phyloP scores from a whole-genome alignment of 2,888 invertebrate species.

The Rhamnusium bicolor region DNA sequence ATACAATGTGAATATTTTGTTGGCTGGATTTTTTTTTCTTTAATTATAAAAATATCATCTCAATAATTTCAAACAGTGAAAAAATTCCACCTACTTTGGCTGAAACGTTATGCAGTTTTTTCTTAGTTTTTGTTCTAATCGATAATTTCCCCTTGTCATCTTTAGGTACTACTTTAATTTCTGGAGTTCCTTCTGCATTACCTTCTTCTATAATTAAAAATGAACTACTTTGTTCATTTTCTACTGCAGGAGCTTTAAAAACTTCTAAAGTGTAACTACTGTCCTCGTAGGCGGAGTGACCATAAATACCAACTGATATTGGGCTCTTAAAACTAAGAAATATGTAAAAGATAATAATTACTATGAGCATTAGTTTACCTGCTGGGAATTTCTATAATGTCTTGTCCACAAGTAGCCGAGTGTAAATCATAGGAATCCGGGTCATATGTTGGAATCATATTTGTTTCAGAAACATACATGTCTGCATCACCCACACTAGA shows the following conservation, averaged over 20 bases:
- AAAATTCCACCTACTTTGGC: constrained; percentile 27
- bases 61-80: constrained; percentile 36
- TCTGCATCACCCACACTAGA: constrained; percentile 54
- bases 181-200: constrained; percentile 17
- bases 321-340: constrained; percentile 49
- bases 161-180: constrained; percentile 28
- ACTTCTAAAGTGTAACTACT: constrained; percentile 38
- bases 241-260: constrained; percentile 14
- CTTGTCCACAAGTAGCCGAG: constrained; percentile 54
- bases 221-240: constrained; percentile 17
- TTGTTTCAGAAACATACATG: constrained; percentile 51
- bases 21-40: neutral
- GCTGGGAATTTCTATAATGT: constrained; percentile 49
- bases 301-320: constrained; percentile 47
- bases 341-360: no score
- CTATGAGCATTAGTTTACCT: constrained; percentile 39
- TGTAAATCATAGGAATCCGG: constrained; percentile 50
- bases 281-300: constrained; percentile 37
- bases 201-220: constrained; percentile 40
- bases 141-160: constrained; percentile 24
- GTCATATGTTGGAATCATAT: constrained; percentile 48
- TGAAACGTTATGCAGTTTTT: constrained; percentile 21
- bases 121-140: constrained; percentile 26
- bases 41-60: constrained; percentile 32
- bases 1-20: no score